Conservation (phyloP, 2,797 vertebrate genomes). For the Urocyon cinereoargenteus region DNA sequence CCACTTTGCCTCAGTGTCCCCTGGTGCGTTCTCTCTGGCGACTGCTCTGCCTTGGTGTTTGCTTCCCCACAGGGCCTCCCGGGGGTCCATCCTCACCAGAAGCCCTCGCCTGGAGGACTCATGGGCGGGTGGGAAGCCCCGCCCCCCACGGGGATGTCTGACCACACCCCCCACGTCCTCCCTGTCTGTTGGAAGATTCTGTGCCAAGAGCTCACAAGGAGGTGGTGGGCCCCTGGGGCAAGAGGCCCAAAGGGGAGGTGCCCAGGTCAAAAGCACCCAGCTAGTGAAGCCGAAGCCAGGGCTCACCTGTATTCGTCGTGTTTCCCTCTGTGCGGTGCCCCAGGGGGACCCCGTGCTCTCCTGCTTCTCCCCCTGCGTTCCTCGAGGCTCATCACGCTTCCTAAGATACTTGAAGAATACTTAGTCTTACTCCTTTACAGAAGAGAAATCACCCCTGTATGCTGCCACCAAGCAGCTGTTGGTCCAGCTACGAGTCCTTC, state of each 20-base stretch:
- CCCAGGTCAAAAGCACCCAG: background rate
- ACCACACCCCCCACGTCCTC: background rate
- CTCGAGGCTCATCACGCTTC: background rate
- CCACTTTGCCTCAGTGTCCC: background rate
- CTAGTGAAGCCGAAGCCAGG: rapidly evolving
- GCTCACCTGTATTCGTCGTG: background rate
- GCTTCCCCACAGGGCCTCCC: background rate
- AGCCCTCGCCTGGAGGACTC: too few relatives aligned
- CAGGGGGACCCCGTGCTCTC: background rate
- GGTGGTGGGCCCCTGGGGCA: background rate
- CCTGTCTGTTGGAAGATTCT: background rate
- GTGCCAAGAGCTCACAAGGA: background rate
- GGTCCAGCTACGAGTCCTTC: background rate
- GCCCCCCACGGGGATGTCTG: background rate
- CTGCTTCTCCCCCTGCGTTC: background rate
- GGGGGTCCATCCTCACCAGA: background rate
- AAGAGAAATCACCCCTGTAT: background rate
- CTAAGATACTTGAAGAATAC: background rate
- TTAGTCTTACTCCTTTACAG: background rate
- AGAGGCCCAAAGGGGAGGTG: background rate
- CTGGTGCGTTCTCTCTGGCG: background rate
- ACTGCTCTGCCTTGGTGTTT: background rate
- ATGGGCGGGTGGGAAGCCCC: too few relatives aligned
- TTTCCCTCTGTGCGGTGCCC: background rate
- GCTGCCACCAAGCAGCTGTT: background rate